These are phyloP conservation scores for Cynodonichthys magdalenae DNA, from an alignment of 2,797 vertebrate species.

Conservation along the genomic window DNA sequence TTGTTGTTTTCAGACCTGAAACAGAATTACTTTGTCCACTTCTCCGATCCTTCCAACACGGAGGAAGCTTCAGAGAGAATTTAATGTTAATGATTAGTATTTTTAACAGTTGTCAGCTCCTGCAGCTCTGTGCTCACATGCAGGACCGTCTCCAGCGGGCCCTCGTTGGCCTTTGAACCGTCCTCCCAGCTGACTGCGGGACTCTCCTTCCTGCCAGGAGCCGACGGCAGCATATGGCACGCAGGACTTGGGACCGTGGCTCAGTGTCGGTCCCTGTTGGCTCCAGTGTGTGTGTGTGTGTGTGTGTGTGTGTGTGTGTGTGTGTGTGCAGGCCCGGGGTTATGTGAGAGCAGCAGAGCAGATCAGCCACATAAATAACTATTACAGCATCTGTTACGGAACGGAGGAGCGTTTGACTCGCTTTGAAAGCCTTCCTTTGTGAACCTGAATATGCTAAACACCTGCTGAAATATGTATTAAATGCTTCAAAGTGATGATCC, in stretches of 20 bases:
- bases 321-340: conserved; percentile 45
- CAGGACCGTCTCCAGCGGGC: conserved; percentile 45
- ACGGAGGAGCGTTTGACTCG: conserved; percentile 23
- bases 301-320: conserved; percentile 4
- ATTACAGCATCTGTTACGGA: conserved; percentile 61
- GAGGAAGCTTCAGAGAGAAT: neutral
- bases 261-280: conserved; percentile 55
- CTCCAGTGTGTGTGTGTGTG: conserved; percentile 27
- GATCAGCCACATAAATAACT: conserved; percentile 74
- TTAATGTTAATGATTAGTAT: conserved; percentile 8
- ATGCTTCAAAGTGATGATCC: conserved; percentile 11
- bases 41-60: too few species aligned
- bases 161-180: conserved; percentile 68
- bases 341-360: conserved; percentile 57
- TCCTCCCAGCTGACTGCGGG: conserved; percentile 45
- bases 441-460: conserved; percentile 10
- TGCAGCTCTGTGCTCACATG: conserved; percentile 5
- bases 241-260: conserved; percentile 49
- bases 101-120: conserved; percentile 15
- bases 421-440: conserved; percentile 32
- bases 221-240: conserved; percentile 59
- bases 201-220: conserved; percentile 60
- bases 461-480: conserved; percentile 40
- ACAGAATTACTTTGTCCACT: too few species aligned
- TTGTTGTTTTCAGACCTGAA: too few species aligned